phyloP scores from a whole-genome alignment of 2,888 invertebrate genomes.

The Megastigmus dorsalis region DNA sequence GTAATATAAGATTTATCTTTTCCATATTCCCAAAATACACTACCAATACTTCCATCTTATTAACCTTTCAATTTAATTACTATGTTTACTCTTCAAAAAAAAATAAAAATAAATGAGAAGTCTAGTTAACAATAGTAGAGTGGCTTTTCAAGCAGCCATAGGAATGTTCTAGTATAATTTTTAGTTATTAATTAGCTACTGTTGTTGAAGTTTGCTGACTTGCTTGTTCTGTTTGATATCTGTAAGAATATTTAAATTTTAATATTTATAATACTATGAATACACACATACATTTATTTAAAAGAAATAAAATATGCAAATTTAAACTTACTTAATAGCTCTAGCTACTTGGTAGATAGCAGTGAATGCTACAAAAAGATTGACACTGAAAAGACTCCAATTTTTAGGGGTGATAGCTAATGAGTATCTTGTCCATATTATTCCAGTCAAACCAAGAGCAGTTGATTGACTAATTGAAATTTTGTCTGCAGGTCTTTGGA shows the following conservation, averaged over 20 bases:
- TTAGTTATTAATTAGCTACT: slow-evolving; percentile 29
- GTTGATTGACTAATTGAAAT: slow-evolving; percentile 88
- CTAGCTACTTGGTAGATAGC: slow-evolving; percentile 89
- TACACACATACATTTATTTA: neutral
- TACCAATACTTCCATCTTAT: slow-evolving; percentile 18
- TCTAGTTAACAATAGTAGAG: neutral
- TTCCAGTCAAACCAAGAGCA: slow-evolving; percentile 90
- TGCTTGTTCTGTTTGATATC: slow-evolving; percentile 65
- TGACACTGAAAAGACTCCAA: slow-evolving; percentile 95
- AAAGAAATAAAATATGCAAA: neutral
- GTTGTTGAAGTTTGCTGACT: slow-evolving; percentile 42
- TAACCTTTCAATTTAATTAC: slow-evolving; percentile 1
- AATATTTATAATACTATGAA: slow-evolving; percentile 9
- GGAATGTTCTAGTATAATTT: slow-evolving; percentile 48
- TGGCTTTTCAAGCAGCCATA: slow-evolving; percentile 17
- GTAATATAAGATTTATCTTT: slow-evolving; percentile 5
- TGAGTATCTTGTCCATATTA: slow-evolving; percentile 97
- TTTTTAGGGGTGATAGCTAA: slow-evolving; percentile 98
- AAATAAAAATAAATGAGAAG: slow-evolving; percentile 12
- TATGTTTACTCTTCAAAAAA: neutral
- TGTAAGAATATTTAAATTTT: slow-evolving; percentile 54
- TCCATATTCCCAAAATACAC: slow-evolving; percentile 1
- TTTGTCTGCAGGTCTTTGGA: slow-evolving; percentile 90
- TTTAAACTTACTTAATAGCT: slow-evolving; percentile 76
- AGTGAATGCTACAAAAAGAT: slow-evolving; percentile 94